A percentile compares a stretch with the other conserved stretches of the same genome.
phyloP scores from a whole-genome alignment of 2,797 vertebrate genomes.

The Morus bassanus region DNA sequence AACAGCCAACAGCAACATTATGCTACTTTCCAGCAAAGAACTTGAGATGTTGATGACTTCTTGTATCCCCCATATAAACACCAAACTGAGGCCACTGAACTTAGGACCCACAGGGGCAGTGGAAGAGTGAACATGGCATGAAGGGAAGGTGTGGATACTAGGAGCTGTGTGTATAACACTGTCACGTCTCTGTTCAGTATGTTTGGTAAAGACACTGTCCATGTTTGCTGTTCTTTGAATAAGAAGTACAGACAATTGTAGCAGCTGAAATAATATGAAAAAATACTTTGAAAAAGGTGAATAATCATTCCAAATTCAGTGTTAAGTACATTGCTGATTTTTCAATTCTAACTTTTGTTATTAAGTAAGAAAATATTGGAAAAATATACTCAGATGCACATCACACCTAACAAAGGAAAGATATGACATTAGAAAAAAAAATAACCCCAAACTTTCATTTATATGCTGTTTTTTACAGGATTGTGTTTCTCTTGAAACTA shows the following conservation, averaged over 20 bases:
- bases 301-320: background rate
- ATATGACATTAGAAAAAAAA: background rate
- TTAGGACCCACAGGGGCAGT: background rate
- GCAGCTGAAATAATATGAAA: background rate
- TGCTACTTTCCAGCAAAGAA: background rate
- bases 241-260: background rate
- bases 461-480: background rate
- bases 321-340: background rate
- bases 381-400: background rate
- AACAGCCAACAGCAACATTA: background rate
- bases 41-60: background rate
- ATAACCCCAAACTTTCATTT: background rate
- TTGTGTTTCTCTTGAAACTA: background rate
- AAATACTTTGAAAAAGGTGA: background rate
- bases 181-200: background rate
- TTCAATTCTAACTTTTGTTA: background rate
- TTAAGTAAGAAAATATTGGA: background rate
- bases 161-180: background rate
- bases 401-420: background rate
- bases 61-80: background rate
- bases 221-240: background rate
- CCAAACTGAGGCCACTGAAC: background rate
- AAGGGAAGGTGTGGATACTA: background rate
- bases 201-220: background rate
- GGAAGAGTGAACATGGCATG: background rate